These are phyloP conservation scores for Tiaroga cobitis DNA, from an alignment of 2,797 vertebrate genomes.

Conservation along the genomic window DNA sequence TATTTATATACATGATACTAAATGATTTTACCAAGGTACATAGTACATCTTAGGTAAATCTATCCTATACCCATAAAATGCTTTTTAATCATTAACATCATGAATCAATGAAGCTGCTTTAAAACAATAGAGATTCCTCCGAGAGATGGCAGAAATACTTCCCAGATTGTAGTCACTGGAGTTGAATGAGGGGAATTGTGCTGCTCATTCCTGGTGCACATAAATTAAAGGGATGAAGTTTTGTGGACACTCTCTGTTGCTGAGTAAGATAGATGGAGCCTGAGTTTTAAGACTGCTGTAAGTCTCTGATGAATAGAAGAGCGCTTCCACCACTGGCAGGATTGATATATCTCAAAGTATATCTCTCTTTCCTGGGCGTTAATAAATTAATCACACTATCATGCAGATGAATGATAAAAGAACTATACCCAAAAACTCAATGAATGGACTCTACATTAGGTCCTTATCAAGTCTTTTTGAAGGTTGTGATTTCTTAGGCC, in stretches of 20 bases:
- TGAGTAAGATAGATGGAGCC: neutral
- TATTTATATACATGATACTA: neutral
- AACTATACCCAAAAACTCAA: neutral
- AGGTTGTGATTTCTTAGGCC: neutral
- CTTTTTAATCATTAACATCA: neutral
- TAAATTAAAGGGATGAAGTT: constrained; percentile 1
- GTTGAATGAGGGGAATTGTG: neutral
- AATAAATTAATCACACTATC: neutral
- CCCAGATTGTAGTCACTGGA: neutral
- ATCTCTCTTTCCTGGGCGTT: neutral
- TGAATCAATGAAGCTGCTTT: neutral
- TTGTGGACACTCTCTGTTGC: neutral
- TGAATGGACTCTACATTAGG: neutral
- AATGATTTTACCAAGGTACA: neutral
- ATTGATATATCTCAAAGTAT: neutral
- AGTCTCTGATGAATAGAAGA: neutral
- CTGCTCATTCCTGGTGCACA: neutral
- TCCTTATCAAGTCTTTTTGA: neutral
- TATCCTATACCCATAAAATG: neutral
- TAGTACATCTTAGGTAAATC: neutral
- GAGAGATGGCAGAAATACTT: neutral
- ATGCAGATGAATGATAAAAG: neutral
- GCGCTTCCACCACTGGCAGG: neutral
- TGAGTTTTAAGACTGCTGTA: neutral
- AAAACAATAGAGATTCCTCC: neutral